Evolutionary conservation across 1,140 invertebrate species (phyloP).

Genomic region (Zaprionus kolodkinae): DNA sequence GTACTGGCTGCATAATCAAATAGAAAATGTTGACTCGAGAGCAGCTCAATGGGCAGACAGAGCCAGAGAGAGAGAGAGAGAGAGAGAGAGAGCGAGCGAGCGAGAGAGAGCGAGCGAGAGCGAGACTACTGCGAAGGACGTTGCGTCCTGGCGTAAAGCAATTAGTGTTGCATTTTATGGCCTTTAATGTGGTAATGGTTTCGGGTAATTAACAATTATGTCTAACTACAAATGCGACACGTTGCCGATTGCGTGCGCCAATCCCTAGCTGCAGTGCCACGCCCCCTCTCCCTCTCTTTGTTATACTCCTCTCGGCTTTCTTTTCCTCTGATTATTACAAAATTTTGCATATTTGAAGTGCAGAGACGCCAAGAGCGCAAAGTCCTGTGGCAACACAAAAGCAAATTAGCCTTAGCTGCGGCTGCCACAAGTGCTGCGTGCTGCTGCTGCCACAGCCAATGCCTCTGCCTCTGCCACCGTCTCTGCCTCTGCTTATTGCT

Average conservation of each 20-base stretch:
- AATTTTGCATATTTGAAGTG: constrained; percentile 77
- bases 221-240: constrained; percentile 82
- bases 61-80: neutral
- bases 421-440: constrained; percentile 57
- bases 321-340: constrained; percentile 68
- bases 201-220: constrained; percentile 82
- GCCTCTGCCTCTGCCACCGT: constrained; percentile 33
- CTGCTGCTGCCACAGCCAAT: constrained; percentile 66
- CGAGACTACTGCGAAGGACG: neutral
- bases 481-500: constrained; percentile 57
- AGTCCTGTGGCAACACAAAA: constrained; percentile 27
- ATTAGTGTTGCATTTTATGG: constrained; percentile 82
- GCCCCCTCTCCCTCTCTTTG: neutral
- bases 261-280: constrained; percentile 7
- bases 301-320: constrained; percentile 19
- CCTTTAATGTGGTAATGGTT: constrained; percentile 83
- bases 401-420: constrained; percentile 70
- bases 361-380: constrained; percentile 33
- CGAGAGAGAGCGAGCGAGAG: too few species aligned
- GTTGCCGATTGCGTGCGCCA: constrained; percentile 74
- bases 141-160: constrained; percentile 67
- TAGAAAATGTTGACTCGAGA: constrained; percentile 64
- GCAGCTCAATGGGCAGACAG: constrained; percentile 10
- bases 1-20: constrained; percentile 74
- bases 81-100: neutral